Evolutionary conservation across 2,113 vertebrate genomes (phyloP).

Genomic region (Tragelaphus strepsiceros): DNA sequence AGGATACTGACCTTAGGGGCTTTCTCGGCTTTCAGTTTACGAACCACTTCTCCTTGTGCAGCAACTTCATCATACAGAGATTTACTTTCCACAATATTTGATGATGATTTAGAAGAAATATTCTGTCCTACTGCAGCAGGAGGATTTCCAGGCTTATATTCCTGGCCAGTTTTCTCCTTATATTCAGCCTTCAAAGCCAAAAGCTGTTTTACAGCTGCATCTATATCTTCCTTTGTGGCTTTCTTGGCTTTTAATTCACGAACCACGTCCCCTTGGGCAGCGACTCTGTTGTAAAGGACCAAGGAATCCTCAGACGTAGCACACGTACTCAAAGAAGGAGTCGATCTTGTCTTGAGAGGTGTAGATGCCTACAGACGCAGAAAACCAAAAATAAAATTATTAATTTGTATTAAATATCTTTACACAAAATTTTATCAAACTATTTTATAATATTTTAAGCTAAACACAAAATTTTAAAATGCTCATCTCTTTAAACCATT

Average conservation of each 20-base stretch:
- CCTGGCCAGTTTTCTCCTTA: conserved; percentile 90
- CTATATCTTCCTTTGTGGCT: conserved; percentile 91
- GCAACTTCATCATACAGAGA: conserved; percentile 80
- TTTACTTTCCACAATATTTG: not conserved
- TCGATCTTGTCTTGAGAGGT: conserved; percentile 64
- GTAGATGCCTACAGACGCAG: conserved; percentile 50
- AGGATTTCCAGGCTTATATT: conserved; percentile 90
- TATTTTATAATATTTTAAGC: not conserved
- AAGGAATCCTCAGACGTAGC: conserved; percentile 55
- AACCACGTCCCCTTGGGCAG: conserved; percentile 89
- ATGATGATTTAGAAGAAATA: not conserved
- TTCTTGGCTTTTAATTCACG: conserved; percentile 91
- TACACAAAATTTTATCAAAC: not conserved
- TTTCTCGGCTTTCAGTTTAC: conserved; percentile 85
- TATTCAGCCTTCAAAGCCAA: conserved; percentile 92
- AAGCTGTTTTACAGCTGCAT: conserved; percentile 89
- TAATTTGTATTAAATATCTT: not conserved
- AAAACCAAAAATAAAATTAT: not conserved
- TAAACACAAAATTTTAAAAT: not conserved
- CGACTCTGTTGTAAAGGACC: conserved; percentile 83
- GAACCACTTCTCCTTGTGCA: conserved; percentile 86
- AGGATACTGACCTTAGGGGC: conserved; percentile 80
- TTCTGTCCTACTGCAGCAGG: conserved; percentile 26
- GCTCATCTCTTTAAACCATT: not conserved
- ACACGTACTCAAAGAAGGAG: not conserved